A percentile compares a stretch with the other conserved stretches of the same genome.
phyloP scores from a whole-genome alignment of 2,113 vertebrate genomes.

The Lepidothrix coronata region DNA sequence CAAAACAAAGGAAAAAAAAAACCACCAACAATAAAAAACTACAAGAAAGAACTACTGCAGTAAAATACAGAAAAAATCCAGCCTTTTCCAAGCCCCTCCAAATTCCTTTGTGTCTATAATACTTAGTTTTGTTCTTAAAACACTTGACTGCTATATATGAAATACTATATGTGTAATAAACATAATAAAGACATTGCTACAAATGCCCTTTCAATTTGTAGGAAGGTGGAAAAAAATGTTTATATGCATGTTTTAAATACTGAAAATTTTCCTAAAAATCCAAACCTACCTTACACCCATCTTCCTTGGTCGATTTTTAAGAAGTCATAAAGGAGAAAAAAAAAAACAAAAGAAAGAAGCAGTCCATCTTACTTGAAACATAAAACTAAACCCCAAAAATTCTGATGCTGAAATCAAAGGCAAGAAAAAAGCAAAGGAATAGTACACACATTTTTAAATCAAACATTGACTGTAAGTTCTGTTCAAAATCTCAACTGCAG shows the following conservation, averaged over 20 bases:
- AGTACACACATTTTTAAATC: constrained; percentile 29
- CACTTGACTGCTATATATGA: background rate
- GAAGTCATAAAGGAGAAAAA: background rate
- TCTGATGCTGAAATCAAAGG: constrained; percentile 24
- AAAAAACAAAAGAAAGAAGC: background rate
- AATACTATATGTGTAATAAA: background rate
- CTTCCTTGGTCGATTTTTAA: constrained; percentile 18
- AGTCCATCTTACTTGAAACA: background rate
- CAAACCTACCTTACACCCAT: constrained; percentile 22
- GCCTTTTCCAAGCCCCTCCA: background rate
- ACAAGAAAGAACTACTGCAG: background rate
- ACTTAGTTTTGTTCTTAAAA: background rate
- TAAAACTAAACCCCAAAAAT: background rate
- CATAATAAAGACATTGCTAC: background rate
- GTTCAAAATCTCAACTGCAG: constrained; percentile 42
- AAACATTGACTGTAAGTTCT: constrained; percentile 29
- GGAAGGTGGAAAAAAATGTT: background rate
- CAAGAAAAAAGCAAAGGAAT: constrained; percentile 4
- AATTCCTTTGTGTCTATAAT: background rate
- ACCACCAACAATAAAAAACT: background rate
- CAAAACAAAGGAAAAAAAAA: background rate
- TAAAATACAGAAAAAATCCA: background rate
- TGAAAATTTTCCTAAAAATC: background rate
- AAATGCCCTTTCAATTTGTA: background rate
- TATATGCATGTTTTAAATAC: background rate